A percentile compares a stretch with the other conserved stretches of the same genome.
Conservation (phyloP, 1,140 invertebrate species). For the Nomia melanderi region DNA sequence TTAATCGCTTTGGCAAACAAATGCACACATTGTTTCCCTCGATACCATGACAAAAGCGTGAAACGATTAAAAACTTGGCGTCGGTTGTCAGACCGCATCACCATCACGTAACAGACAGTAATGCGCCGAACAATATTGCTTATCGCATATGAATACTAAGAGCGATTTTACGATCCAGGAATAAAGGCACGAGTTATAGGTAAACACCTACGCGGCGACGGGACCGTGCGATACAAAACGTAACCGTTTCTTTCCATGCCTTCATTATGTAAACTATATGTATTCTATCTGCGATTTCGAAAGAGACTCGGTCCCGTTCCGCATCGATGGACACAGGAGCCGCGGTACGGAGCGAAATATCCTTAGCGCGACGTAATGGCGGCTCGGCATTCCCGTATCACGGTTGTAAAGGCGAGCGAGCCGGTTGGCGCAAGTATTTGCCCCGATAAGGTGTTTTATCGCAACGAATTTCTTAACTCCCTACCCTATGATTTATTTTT, state of each 20-base stretch:
- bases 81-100: too few relatives aligned
- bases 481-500: too few relatives aligned
- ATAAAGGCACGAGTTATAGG: not conserved
- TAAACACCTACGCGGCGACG: conserved; percentile 28
- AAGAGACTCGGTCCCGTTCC: conserved; percentile 52
- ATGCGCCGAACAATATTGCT: not conserved
- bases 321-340: conserved; percentile 13
- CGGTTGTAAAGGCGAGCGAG: not conserved
- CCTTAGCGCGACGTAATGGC: conserved; percentile 24
- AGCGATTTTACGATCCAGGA: conserved; percentile 1
- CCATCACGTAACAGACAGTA: too few relatives aligned
- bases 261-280: conserved; percentile 31
- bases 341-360: conserved; percentile 3
- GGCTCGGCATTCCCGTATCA: conserved; percentile 31
- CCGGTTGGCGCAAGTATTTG: not conserved
- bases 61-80: too few relatives aligned
- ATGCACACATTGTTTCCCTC: too few relatives aligned
- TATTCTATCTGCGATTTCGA: conserved; percentile 55
- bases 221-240: not conserved
- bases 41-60: too few relatives aligned
- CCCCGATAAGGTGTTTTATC: conserved; percentile 22
- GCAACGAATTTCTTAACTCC: conserved; percentile 7
- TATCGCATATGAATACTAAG: not conserved
- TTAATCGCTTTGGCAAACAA: too few relatives aligned
- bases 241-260: conserved; percentile 30